These are phyloP conservation scores for Galeopsomyia nigrocyanea DNA, from an alignment of 2,888 invertebrate genomes.

Conservation along the genomic window DNA sequence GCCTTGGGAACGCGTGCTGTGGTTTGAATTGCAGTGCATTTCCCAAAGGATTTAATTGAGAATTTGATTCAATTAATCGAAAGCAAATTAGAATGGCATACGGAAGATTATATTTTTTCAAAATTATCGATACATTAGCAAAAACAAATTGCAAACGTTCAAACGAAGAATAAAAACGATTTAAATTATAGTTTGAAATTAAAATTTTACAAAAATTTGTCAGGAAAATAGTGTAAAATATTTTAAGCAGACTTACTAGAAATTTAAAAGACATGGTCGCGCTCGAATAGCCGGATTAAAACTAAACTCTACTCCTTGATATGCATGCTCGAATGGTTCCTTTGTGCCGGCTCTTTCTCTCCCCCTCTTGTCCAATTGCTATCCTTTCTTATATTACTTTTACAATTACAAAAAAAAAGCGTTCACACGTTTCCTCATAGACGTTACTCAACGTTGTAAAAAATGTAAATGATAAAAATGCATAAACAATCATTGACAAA, in stretches of 20 bases:
- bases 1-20: slow-evolving; percentile 4
- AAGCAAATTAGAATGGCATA: too few relatives aligned
- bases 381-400: slow-evolving; percentile 29
- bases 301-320: slow-evolving; percentile 40
- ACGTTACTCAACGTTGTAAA: too few relatives aligned
- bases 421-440: slow-evolving; percentile 22
- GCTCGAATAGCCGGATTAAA: slow-evolving; percentile 37
- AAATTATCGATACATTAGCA: too few relatives aligned
- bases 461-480: too few relatives aligned
- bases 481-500: too few relatives aligned
- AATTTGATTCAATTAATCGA: too few relatives aligned
- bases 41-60: too few relatives aligned
- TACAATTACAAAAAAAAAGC: background rate
- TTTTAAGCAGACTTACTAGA: slow-evolving; percentile 13
- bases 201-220: background rate
- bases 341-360: slow-evolving; percentile 52
- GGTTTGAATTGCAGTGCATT: too few relatives aligned
- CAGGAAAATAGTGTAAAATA: too few relatives aligned
- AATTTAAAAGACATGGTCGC: slow-evolving; percentile 31
- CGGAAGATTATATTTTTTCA: too few relatives aligned
- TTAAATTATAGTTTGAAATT: background rate
- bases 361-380: slow-evolving; percentile 42
- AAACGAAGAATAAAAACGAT: background rate
- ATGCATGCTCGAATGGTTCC: slow-evolving; percentile 34
- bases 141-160: background rate